Evolutionary conservation across 2,797 vertebrate genomes (phyloP), one percentile per base, ranked within the genome.

Genomic region (Alectoris magna): DNA sequence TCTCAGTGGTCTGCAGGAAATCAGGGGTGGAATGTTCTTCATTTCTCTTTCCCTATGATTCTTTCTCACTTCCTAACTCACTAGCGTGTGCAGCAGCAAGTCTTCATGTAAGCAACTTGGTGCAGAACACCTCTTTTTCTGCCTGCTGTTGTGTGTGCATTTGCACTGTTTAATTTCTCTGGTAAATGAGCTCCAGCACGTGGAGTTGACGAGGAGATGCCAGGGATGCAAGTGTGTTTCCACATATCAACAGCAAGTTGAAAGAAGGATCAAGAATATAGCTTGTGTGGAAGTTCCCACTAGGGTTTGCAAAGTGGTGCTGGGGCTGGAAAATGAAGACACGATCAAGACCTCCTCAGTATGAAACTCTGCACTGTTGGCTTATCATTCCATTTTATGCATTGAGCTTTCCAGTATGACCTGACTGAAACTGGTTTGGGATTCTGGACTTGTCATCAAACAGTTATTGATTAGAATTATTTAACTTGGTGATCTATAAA

Each of bases 131-230:
- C 9, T 72, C 68, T 84, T 53, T 56, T 22, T 24, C 36, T 79
- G 21, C 38, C 55, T 59, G 59, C 38, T 84, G 24, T 22, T 72
- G 31, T 22, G 15, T 0, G 0, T 27, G 13, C 21, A 5, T 10
- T 73, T 51, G 15, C 23, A 26, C 6, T 0, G 10, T 51, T 71
- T 66, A 12, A 0, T 46, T 56, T 49, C 34, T 34, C 17, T 6
- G 22, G 41, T 17, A 62, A 31, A 7, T 51, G 24, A 55, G 23
- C 59, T 81, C 14, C 29, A 23, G n/a, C 27, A 22, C 3, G 8
- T 23, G 48, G 60, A 71, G 26, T 53, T 63, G 43, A 16, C 51
- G 68, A n/a, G 48, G 11, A 77, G 8, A 22, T 82, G 49, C 34
- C 34, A 34, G 34, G 34, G 34, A 34, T 34, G n/a, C 17, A 69